These are phyloP conservation scores for Anastrepha obliqua DNA, from an alignment of 1,140 invertebrate species.

Conservation along the genomic window DNA sequence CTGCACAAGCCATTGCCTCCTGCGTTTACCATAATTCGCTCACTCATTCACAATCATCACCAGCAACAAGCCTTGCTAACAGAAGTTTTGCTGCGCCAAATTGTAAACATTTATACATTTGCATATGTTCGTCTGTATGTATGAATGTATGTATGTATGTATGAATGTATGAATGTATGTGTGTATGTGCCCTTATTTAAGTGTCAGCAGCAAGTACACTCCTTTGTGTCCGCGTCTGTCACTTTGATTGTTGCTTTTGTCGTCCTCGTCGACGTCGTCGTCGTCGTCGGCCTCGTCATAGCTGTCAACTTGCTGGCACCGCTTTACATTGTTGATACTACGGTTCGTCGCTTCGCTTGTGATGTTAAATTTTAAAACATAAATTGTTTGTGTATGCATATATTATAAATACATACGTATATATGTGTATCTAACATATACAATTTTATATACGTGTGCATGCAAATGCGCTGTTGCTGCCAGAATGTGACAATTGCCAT, in stretches of 20 bases:
- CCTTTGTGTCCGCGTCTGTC: background rate
- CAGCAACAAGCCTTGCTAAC: background rate
- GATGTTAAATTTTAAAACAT: slow-evolving; percentile 24
- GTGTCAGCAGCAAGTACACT: background rate
- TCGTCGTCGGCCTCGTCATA: slow-evolving; percentile 5
- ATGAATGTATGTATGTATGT: background rate
- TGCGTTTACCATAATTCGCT: slow-evolving; percentile 40
- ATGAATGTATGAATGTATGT: background rate
- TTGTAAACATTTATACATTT: background rate
- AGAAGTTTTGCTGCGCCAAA: background rate
- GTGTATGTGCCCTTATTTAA: background rate
- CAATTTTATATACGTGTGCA: too few species aligned
- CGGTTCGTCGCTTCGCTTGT: slow-evolving; percentile 39
- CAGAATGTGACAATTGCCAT: slow-evolving; percentile 1
- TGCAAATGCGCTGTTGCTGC: background rate
- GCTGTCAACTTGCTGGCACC: slow-evolving; percentile 34
- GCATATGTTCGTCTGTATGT: background rate
- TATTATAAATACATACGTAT: background rate
- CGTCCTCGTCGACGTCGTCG: background rate
- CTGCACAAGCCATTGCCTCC: background rate
- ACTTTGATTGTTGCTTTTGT: background rate
- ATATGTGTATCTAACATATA: too few species aligned
- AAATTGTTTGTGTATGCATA: background rate
- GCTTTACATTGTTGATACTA: slow-evolving; percentile 23
- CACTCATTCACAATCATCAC: slow-evolving; percentile 24